A percentile compares a stretch with the other conserved stretches of the same genome.
phyloP scores from a whole-genome alignment of 2,113 vertebrate species.

The Notechis scutatus region DNA sequence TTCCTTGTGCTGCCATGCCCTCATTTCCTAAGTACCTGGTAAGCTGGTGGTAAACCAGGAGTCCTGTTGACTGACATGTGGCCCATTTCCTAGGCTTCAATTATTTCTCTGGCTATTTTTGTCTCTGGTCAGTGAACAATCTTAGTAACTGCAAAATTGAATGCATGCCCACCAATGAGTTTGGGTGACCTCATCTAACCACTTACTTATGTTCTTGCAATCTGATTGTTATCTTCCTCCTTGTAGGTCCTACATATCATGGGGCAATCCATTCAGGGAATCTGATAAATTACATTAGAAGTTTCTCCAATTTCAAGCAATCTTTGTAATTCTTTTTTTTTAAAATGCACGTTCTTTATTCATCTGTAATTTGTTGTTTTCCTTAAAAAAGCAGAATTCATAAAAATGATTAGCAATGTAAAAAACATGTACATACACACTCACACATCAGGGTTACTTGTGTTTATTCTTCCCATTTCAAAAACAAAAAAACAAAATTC shows the following conservation, averaged over 20 bases:
- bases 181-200: neutral
- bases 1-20: neutral
- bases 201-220: neutral
- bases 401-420: constrained; percentile 22
- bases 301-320: neutral
- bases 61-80: neutral
- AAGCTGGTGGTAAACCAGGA: neutral
- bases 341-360: constrained; percentile 28
- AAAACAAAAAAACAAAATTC: neutral
- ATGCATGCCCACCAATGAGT: neutral
- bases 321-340: neutral
- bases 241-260: neutral
- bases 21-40: neutral
- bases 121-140: neutral
- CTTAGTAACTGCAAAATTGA: neutral
- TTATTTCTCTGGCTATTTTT: neutral
- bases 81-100: neutral
- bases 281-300: neutral
- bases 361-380: constrained; percentile 8
- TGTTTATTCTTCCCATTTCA: neutral
- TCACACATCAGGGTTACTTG: neutral
- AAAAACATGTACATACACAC: neutral
- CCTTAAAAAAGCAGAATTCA: constrained; percentile 18
- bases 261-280: neutral
- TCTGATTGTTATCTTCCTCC: neutral